These are phyloP conservation scores for Eurypyga helias DNA, from an alignment of 2,113 vertebrate species.

Conservation along the genomic window DNA sequence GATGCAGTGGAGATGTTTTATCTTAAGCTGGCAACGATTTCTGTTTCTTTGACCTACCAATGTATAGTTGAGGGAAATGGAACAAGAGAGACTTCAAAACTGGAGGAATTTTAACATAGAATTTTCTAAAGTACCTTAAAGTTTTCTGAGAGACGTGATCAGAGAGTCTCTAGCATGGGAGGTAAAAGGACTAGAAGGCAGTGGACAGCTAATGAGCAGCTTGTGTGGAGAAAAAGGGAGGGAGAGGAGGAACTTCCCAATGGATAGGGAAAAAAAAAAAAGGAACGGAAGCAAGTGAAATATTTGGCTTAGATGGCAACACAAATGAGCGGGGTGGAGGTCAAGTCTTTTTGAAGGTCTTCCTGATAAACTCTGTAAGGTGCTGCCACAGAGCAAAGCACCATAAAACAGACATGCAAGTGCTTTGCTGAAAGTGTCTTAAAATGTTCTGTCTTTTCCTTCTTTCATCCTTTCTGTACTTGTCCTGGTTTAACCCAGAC, in stretches of 20 bases:
- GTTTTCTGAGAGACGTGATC: background rate
- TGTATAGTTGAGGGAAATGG: background rate
- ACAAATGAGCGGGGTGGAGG: background rate
- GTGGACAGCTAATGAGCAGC: background rate
- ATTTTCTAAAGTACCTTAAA: background rate
- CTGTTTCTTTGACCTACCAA: background rate
- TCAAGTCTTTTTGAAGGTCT: background rate
- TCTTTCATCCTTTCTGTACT: background rate
- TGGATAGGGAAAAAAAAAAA: background rate
- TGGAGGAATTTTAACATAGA: background rate
- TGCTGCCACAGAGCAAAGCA: background rate
- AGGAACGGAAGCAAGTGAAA: background rate
- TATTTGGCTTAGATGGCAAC: background rate
- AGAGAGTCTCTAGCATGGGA: background rate
- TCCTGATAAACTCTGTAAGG: background rate
- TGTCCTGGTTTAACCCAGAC: background rate
- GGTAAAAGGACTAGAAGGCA: background rate
- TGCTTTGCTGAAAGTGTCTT: background rate
- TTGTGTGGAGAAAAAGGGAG: background rate
- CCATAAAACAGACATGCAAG: accelerated
- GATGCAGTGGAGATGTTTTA: background rate
- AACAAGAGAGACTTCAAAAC: background rate
- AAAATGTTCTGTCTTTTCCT: background rate
- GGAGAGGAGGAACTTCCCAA: background rate
- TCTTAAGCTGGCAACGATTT: background rate